Conservation (phyloP, 2,797 vertebrate genomes). For the Dryobates pubescens region DNA sequence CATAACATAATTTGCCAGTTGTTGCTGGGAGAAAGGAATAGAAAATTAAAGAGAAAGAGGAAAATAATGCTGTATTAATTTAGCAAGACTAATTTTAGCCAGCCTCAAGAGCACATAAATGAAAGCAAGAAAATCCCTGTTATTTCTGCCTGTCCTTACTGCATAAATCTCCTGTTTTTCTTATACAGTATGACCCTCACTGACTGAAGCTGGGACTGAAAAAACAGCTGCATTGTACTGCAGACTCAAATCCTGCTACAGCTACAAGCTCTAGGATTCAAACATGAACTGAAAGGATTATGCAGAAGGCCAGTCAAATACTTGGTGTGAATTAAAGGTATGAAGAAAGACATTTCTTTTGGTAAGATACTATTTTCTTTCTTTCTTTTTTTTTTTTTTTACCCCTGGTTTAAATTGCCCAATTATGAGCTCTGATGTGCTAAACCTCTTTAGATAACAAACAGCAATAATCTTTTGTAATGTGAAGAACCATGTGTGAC, state of each 20-base stretch:
- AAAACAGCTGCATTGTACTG: constrained; percentile 80
- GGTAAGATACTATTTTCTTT: constrained; percentile 39
- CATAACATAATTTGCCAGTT: not conserved
- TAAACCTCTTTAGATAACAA: not conserved
- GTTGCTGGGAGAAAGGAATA: not conserved
- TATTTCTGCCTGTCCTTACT: constrained; percentile 26
- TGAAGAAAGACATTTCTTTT: not conserved
- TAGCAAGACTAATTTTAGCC: not conserved
- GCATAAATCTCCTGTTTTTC: constrained; percentile 35
- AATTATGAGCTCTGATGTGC: constrained; percentile 15
- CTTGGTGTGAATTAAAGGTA: constrained; percentile 29
- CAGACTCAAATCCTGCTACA: constrained; percentile 69
- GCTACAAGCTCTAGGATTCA: constrained; percentile 48
- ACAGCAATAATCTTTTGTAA: not conserved
- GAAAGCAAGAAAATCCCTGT: not conserved
- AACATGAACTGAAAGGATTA: constrained; percentile 51
- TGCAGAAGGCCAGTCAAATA: not conserved
- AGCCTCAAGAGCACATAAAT: not conserved
- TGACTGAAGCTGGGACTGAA: constrained; percentile 46
- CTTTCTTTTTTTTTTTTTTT: too few relatives aligned
- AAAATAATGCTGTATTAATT: not conserved
- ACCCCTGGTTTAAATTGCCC: not conserved
- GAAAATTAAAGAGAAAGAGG: not conserved
- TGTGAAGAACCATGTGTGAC: not conserved
- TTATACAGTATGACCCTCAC: constrained; percentile 57